Conservation (phyloP, 2,888 invertebrate genomes). For the Parasteatoda lunata region DNA sequence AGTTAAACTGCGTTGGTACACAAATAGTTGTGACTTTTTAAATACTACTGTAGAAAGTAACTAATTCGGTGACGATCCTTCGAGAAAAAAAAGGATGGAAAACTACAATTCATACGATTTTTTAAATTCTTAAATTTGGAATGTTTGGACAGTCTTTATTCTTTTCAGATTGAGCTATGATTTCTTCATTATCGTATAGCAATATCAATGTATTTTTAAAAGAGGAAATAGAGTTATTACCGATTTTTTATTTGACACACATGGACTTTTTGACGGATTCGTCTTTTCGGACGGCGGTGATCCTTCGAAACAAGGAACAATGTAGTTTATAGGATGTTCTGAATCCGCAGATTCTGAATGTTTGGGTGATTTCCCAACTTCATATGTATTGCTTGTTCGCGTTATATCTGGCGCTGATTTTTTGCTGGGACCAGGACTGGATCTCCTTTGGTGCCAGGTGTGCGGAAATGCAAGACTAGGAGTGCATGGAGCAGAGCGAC, state of each 20-base stretch:
- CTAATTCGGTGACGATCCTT: too few relatives aligned
- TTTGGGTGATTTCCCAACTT: background rate
- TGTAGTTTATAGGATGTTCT: slow-evolving; percentile 42
- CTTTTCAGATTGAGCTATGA: too few relatives aligned
- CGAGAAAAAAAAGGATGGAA: too few relatives aligned
- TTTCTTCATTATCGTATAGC: too few relatives aligned
- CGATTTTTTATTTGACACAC: slow-evolving; percentile 28
- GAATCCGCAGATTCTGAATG: background rate
- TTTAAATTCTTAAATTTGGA: too few relatives aligned
- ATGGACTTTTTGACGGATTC: slow-evolving; percentile 22
- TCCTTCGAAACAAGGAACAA: slow-evolving; percentile 59
- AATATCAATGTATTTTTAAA: background rate
- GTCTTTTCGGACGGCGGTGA: slow-evolving; percentile 18
- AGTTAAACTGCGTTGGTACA: too few relatives aligned
- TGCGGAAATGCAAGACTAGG: slow-evolving; percentile 60
- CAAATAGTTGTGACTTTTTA: too few relatives aligned
- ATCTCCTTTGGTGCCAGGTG: slow-evolving; percentile 38
- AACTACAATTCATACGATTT: too few relatives aligned
- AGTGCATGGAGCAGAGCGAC: slow-evolving; percentile 63
- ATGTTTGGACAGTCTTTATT: too few relatives aligned
- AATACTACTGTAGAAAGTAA: too few relatives aligned
- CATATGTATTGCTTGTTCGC: background rate
- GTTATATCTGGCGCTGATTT: slow-evolving; percentile 8
- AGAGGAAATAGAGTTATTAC: slow-evolving; percentile 2
- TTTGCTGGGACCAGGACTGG: slow-evolving; percentile 54